Conservation (phyloP, 2,797 vertebrate species). For the Alexandromys oeconomus region DNA sequence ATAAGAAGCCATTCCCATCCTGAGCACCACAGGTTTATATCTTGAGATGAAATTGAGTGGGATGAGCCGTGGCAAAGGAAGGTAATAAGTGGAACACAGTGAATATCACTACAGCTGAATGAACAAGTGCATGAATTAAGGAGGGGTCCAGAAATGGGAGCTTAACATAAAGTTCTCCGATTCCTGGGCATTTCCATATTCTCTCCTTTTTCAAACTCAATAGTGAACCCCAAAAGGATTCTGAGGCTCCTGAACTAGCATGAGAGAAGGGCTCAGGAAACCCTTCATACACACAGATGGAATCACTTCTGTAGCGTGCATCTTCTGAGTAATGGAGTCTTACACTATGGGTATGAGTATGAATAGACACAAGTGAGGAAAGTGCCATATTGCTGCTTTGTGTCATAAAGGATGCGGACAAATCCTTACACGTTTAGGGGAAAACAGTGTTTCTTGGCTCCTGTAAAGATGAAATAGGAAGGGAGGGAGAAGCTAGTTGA, state of each 20-base stretch:
- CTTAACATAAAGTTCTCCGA: not conserved
- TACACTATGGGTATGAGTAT: not conserved
- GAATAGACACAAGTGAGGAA: too few relatives aligned
- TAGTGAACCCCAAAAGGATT: not conserved
- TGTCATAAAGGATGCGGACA: not conserved
- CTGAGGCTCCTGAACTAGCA: not conserved
- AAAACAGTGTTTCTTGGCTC: not conserved
- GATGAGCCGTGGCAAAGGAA: not conserved
- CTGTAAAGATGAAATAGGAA: not conserved
- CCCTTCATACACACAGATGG: not conserved
- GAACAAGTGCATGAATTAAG: not conserved
- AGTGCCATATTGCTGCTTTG: not conserved
- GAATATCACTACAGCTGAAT: not conserved
- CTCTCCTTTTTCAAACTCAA: not conserved
- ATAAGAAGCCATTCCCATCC: not conserved
- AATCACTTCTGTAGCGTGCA: rapidly evolving
- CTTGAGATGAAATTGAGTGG: not conserved
- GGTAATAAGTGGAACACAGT: not conserved
- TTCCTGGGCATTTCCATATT: not conserved
- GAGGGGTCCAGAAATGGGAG: rapidly evolving
- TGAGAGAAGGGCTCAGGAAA: not conserved
- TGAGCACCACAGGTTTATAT: not conserved
- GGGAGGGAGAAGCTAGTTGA: not conserved
- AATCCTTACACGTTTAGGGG: not conserved
- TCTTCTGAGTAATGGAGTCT: not conserved